A percentile compares a stretch with the other conserved stretches of the same genome.
Evolutionary conservation across 1,140 invertebrate species (phyloP).

Genomic region (Nasonia longicornis): DNA sequence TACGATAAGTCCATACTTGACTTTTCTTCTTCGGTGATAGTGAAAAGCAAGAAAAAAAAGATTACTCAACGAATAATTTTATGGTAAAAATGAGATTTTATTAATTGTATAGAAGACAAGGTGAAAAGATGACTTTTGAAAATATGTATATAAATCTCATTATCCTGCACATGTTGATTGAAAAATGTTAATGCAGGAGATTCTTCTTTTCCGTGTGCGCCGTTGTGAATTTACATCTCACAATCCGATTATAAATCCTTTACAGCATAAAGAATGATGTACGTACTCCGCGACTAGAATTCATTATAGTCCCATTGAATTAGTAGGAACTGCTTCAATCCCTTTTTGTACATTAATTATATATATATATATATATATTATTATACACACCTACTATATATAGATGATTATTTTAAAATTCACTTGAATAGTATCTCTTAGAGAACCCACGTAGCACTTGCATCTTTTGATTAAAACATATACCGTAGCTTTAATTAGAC

Average conservation of each 20-base stretch:
- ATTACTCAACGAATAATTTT: background rate
- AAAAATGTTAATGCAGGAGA: slow-evolving; percentile 4
- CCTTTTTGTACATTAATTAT: background rate
- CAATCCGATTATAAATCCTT: background rate
- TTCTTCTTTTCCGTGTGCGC: slow-evolving; percentile 24
- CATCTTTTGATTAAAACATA: background rate
- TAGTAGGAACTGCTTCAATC: background rate
- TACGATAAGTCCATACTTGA: background rate
- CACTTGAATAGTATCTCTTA: background rate
- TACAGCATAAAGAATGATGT: slow-evolving; percentile 13
- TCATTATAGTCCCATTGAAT: background rate
- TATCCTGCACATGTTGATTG: background rate
- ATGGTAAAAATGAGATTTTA: background rate
- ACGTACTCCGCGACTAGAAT: background rate
- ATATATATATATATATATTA: too few relatives aligned
- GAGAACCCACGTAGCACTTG: slow-evolving; percentile 13
- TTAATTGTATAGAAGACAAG: background rate
- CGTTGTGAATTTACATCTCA: background rate
- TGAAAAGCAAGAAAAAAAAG: background rate
- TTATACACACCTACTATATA: background rate
- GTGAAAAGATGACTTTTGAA: background rate
- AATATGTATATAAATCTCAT: background rate
- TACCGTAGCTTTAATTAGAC: slow-evolving; percentile 1
- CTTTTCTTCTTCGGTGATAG: background rate
- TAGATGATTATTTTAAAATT: slow-evolving; percentile 10